Percentiles rank a stretch among this genome's conserved stretches.
phyloP scores from a whole-genome alignment of 2,888 invertebrate species.

The Hetaerina titia region DNA sequence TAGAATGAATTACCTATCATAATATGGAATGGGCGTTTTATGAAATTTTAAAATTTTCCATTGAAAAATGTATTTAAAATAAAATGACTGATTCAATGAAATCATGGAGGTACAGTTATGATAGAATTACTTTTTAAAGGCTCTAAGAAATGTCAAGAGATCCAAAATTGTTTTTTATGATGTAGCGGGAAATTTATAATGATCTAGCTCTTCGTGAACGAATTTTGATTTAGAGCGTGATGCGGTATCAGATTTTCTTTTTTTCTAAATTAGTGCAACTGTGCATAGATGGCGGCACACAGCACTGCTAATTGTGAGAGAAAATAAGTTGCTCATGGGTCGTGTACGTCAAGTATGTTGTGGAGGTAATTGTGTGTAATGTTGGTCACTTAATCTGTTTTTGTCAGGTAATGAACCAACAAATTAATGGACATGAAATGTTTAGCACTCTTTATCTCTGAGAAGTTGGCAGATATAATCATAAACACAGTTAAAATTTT shows the following conservation, averaged over 20 bases:
- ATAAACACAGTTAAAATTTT: background rate
- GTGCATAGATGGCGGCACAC: constrained; percentile 47
- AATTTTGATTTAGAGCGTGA: background rate
- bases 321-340: constrained; percentile 62
- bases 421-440: background rate
- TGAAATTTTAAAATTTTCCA: background rate
- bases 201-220: background rate
- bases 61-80: background rate
- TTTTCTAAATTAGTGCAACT: constrained; percentile 26
- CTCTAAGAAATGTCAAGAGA: too few species aligned
- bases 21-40: background rate
- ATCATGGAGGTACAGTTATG: too few species aligned
- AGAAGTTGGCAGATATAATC: background rate
- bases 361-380: background rate
- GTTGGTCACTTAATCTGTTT: background rate
- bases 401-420: background rate
- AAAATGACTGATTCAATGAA: background rate
- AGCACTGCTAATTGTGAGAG: constrained; percentile 29
- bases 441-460: background rate
- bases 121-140: too few species aligned
- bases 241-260: constrained; percentile 37
- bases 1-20: background rate
- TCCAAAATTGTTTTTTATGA: too few species aligned
- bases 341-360: constrained; percentile 41
- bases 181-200: background rate